These are phyloP conservation scores for Euplagia quadripunctaria DNA, from an alignment of 2,888 invertebrate species.

Conservation along the genomic window DNA sequence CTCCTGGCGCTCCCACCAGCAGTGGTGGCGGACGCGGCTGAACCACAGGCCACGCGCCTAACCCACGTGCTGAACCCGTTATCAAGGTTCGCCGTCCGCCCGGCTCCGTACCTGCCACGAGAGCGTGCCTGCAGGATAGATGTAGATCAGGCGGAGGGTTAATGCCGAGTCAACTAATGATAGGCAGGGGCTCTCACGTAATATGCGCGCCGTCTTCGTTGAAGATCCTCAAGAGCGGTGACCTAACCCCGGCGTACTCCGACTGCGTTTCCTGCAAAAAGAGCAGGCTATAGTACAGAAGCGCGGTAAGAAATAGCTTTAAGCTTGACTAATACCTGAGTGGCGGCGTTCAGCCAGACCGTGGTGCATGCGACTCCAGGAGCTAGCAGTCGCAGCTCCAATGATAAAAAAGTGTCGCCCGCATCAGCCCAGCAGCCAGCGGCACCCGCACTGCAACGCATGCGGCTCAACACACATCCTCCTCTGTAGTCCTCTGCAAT, in stretches of 20 bases:
- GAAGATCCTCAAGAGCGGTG: constrained; percentile 70
- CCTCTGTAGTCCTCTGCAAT: constrained; percentile 47
- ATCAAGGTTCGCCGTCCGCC: constrained; percentile 50
- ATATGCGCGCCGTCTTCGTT: constrained; percentile 70
- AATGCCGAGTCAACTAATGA: constrained; percentile 56
- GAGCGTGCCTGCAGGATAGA: constrained; percentile 38
- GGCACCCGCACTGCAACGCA: constrained; percentile 64
- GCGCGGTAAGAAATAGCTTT: not conserved
- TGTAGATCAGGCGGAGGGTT: constrained; percentile 57
- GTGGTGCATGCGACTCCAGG: constrained; percentile 65
- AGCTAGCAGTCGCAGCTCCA: constrained; percentile 64
- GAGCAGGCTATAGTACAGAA: not conserved
- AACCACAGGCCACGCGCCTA: constrained; percentile 52
- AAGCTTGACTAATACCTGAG: constrained; percentile 61
- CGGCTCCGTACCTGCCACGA: constrained; percentile 36
- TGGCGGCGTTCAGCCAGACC: constrained; percentile 72
- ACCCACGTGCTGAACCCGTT: constrained; percentile 35
- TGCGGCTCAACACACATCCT: constrained; percentile 58
- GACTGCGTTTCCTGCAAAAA: constrained; percentile 68
- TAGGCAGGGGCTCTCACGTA: constrained; percentile 64
- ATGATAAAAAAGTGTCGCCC: constrained; percentile 65
- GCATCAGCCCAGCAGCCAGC: constrained; percentile 59
- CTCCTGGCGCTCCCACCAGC: constrained; percentile 42
- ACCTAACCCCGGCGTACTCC: constrained; percentile 72
- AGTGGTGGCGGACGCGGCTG: constrained; percentile 45